Percentiles rank a stretch among this genome's conserved stretches.
phyloP scores from a whole-genome alignment of 2,888 invertebrate species.

The Opisthograptis luteolata region DNA sequence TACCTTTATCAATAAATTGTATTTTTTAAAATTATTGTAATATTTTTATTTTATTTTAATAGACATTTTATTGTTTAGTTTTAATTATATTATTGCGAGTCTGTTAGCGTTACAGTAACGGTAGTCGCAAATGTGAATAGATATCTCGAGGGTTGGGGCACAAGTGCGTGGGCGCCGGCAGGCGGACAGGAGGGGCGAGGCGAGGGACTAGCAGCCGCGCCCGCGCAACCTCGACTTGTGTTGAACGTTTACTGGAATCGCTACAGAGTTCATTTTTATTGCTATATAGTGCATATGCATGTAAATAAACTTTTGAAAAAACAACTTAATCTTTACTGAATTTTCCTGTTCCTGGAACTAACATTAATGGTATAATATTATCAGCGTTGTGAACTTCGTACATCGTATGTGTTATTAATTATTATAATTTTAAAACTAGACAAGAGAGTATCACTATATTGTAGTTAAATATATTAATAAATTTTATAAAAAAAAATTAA shows the following conservation, averaged over 20 bases:
- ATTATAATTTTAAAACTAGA: conserved; percentile 41
- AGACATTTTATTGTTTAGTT: conserved; percentile 69
- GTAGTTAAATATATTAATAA: conserved; percentile 54
- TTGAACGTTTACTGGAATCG: conserved; percentile 50
- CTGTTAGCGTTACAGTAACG: conserved; percentile 54
- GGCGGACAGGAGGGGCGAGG: conserved; percentile 29
- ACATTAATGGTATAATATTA: conserved; percentile 41
- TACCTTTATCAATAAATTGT: conserved; percentile 13
- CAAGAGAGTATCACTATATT: conserved; percentile 50
- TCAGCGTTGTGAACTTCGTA: conserved; percentile 32
- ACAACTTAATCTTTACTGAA: conserved; percentile 50
- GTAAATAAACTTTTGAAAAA: conserved; percentile 77
- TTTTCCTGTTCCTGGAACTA: conserved; percentile 51
- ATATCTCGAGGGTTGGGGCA: conserved; percentile 38
- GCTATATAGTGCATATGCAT: conserved; percentile 74
- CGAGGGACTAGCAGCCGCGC: conserved; percentile 16
- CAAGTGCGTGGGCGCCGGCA: conserved; percentile 9
- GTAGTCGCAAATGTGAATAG: conserved; percentile 55
- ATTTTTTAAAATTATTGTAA: conserved; percentile 43
- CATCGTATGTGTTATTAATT: conserved; percentile 32
- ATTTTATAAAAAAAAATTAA: conserved; percentile 54
- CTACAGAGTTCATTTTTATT: conserved; percentile 67
- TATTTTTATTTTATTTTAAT: conserved; percentile 47
- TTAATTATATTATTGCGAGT: conserved; percentile 62
- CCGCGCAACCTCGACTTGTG: conserved; percentile 37